Evolutionary conservation across 2,888 invertebrate genomes (phyloP).

Genomic region (Cantharis rufa): DNA sequence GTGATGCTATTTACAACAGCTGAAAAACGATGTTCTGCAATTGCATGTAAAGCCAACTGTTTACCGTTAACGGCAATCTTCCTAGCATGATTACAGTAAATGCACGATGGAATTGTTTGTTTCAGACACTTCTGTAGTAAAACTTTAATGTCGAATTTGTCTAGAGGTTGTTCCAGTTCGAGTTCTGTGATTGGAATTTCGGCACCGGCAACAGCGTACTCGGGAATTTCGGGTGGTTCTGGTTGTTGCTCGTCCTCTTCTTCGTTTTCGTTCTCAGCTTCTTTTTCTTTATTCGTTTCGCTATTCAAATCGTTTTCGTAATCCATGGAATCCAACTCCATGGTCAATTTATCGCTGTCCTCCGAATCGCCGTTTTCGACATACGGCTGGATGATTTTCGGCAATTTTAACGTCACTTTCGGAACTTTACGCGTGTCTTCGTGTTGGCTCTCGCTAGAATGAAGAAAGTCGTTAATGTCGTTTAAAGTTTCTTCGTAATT

Average conservation of each 20-base stretch:
- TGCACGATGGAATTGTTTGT: constrained; percentile 71
- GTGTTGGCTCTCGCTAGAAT: constrained; percentile 7
- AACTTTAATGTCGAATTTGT: constrained; percentile 73
- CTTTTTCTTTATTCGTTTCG: constrained; percentile 40
- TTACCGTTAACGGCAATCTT: constrained; percentile 84
- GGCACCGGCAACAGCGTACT: constrained; percentile 59
- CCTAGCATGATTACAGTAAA: constrained; percentile 85
- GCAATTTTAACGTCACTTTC: constrained; percentile 68
- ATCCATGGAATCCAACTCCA: constrained; percentile 59
- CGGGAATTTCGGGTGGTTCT: constrained; percentile 43
- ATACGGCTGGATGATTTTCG: constrained; percentile 47
- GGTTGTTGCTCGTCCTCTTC: constrained; percentile 35
- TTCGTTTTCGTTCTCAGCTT: constrained; percentile 39
- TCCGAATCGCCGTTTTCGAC: constrained; percentile 55
- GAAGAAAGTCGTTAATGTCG: constrained; percentile 23
- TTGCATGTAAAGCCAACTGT: constrained; percentile 78
- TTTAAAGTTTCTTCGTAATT: constrained; percentile 14
- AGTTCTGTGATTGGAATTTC: constrained; percentile 72
- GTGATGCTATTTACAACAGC: constrained; percentile 78
- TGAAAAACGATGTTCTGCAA: constrained; percentile 79
- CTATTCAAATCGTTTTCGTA: constrained; percentile 45
- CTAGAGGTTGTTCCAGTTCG: constrained; percentile 73
- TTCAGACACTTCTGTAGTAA: constrained; percentile 75
- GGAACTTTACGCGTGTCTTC: constrained; percentile 61
- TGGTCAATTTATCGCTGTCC: constrained; percentile 64